Conservation (phyloP, 1,140 invertebrate genomes). For the Chironomus tepperi region DNA sequence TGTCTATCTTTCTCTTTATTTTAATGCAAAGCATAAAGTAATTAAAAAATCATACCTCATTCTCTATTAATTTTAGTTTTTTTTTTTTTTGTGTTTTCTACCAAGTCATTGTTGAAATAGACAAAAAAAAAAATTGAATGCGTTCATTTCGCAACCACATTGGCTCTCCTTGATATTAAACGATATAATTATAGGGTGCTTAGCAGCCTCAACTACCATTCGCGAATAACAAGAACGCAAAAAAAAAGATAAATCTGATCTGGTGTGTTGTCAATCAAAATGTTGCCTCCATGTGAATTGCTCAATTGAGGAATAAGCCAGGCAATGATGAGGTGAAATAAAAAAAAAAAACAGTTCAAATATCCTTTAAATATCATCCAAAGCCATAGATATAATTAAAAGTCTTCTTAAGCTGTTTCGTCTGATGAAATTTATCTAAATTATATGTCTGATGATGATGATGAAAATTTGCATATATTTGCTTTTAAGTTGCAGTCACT, state of each 20-base stretch:
- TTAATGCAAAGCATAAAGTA: no score
- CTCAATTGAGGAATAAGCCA: background rate
- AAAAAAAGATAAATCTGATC: background rate
- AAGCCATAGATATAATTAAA: slow-evolving; percentile 7
- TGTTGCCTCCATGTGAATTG: background rate
- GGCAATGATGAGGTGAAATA: background rate
- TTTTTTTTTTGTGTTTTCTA: no score
- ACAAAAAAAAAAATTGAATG: no score
- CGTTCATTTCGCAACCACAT: no score
- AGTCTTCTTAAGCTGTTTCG: background rate
- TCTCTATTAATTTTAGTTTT: no score
- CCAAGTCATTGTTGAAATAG: no score
- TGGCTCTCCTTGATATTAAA: background rate
- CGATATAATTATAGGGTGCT: slow-evolving; percentile 12
- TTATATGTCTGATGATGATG: background rate
- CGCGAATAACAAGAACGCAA: no score
- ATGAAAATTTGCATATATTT: background rate
- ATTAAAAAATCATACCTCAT: no score
- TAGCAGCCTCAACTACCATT: background rate
- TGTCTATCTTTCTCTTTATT: no score
- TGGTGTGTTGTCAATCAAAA: background rate
- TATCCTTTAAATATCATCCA: no score
- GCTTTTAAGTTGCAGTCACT: background rate
- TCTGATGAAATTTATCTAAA: background rate
- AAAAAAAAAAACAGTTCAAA: background rate